These are phyloP conservation scores for Aegithalos caudatus DNA, from an alignment of 2,113 vertebrate species.

Conservation along the genomic window DNA sequence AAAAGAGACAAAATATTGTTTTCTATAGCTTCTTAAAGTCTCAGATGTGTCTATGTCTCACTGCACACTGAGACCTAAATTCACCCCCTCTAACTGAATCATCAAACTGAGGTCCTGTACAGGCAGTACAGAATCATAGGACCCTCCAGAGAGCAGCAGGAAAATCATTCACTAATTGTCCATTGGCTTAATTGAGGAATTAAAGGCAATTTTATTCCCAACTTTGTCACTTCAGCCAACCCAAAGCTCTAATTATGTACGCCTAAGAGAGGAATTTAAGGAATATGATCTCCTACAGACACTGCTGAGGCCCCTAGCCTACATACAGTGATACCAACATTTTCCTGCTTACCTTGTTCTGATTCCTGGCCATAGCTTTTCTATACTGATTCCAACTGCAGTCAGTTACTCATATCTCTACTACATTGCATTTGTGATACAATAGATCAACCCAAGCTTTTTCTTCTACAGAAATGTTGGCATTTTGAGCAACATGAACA, in stretches of 20 bases:
- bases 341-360: neutral
- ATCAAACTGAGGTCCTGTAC: neutral
- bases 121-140: neutral
- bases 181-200: neutral
- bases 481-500: neutral
- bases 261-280: neutral
- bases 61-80: neutral
- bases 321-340: neutral
- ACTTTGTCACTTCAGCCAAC: neutral
- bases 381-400: neutral
- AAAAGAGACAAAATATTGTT: neutral
- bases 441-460: neutral
- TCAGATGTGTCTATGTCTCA: neutral
- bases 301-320: neutral
- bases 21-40: neutral
- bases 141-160: neutral
- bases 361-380: neutral
- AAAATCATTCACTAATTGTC: neutral
- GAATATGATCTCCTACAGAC: neutral
- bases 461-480: neutral
- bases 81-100: neutral
- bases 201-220: slow-evolving; percentile 23
- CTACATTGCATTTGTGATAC: neutral
- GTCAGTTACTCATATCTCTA: neutral
- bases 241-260: neutral